Evolutionary conservation across 1,140 invertebrate species (phyloP).

Genomic region (Drosophila nigrodunni): DNA sequence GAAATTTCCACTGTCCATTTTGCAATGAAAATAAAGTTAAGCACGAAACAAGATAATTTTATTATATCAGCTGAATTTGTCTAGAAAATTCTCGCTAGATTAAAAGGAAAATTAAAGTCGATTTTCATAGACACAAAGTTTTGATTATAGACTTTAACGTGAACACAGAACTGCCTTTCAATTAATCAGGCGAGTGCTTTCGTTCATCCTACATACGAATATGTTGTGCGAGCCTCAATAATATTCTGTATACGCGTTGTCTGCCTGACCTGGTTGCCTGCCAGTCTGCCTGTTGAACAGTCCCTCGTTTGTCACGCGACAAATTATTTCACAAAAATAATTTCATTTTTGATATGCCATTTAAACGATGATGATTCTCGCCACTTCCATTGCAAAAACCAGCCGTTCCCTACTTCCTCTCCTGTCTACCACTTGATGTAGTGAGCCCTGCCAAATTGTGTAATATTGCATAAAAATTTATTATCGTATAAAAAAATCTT

Average conservation of each 20-base stretch:
- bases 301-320: conserved; percentile 66
- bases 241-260: conserved; percentile 59
- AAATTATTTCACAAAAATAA: conserved; percentile 78
- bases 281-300: conserved; percentile 67
- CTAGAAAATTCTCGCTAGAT: too few species aligned
- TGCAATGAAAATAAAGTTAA: too few species aligned
- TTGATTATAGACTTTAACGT: too few species aligned
- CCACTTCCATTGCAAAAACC: background rate
- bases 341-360: conserved; percentile 79
- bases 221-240: background rate
- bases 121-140: too few species aligned
- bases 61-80: too few species aligned
- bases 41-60: too few species aligned
- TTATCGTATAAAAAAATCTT: conserved; percentile 77
- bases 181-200: background rate
- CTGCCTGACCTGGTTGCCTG: conserved; percentile 13
- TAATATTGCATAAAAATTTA: conserved; percentile 82
- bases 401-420: background rate
- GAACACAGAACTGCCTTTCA: too few species aligned
- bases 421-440: background rate
- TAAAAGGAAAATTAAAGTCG: too few species aligned
- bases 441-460: conserved; percentile 60
- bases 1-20: conserved; percentile 1
- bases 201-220: background rate
- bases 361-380: conserved; percentile 52